Conservation (phyloP, 2,113 vertebrate species). For the Elachura formosa region DNA sequence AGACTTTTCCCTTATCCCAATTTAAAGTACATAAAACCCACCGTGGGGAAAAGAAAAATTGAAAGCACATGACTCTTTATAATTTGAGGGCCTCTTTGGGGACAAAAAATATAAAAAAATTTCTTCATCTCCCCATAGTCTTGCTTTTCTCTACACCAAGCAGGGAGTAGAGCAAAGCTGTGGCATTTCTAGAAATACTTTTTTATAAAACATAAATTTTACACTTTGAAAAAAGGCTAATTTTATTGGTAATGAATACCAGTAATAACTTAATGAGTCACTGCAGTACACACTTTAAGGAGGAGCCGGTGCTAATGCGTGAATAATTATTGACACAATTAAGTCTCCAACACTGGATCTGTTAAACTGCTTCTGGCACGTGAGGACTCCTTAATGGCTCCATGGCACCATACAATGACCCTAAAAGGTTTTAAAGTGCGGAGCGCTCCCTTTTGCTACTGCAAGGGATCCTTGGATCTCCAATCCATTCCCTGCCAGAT, state of each 20-base stretch:
- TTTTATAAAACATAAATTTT: slow-evolving; percentile 18
- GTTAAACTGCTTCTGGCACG: slow-evolving; percentile 57
- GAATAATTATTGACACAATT: slow-evolving; percentile 66
- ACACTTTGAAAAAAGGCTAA: slow-evolving; percentile 53
- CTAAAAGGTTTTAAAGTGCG: not conserved
- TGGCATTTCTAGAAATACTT: slow-evolving; percentile 3
- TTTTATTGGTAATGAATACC: slow-evolving; percentile 65
- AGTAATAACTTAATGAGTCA: slow-evolving; percentile 66
- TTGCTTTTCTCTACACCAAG: not conserved
- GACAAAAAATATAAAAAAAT: not conserved
- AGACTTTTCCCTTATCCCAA: not conserved
- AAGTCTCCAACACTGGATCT: slow-evolving; percentile 25
- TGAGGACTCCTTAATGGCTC: slow-evolving; percentile 41
- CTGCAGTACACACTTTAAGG: slow-evolving; percentile 26
- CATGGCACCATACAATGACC: not conserved
- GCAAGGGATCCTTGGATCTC: not conserved
- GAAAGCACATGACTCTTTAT: not conserved
- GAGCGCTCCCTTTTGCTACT: not conserved
- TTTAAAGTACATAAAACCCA: not conserved
- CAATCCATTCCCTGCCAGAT: not conserved
- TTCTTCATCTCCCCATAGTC: not conserved
- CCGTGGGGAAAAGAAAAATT: rapidly evolving
- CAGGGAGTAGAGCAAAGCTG: slow-evolving; percentile 18
- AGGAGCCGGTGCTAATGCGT: slow-evolving; percentile 45
- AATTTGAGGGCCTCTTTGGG: not conserved